These are phyloP conservation scores for Salpingus planirostris DNA, from an alignment of 2,888 invertebrate genomes.

Conservation along the genomic window DNA sequence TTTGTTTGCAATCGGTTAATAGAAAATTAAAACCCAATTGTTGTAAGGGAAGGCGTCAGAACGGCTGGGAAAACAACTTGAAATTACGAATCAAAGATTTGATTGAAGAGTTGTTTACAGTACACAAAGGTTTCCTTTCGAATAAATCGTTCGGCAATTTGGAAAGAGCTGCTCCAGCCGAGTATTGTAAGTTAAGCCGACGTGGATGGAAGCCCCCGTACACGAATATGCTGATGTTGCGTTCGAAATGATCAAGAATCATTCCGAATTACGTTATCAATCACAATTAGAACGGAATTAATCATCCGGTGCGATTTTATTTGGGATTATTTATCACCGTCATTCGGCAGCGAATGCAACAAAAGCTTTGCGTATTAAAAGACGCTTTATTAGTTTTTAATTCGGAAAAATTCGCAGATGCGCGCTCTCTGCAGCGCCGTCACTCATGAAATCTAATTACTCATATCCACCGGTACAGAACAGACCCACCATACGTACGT, in stretches of 20 bases:
- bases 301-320: constrained; percentile 13
- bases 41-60: constrained; percentile 14
- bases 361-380: constrained; percentile 13
- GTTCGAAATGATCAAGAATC: constrained; percentile 12
- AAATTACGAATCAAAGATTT: constrained; percentile 20
- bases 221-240: constrained; percentile 11
- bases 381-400: constrained; percentile 15
- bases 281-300: constrained; percentile 15
- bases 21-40: constrained; percentile 17
- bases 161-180: constrained; percentile 6
- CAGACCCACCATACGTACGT: too few relatives aligned
- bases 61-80: constrained; percentile 19
- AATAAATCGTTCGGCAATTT: constrained; percentile 16
- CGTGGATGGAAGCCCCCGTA: constrained; percentile 1
- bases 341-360: constrained; percentile 12
- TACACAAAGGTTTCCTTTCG: constrained; percentile 18
- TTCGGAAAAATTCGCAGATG: too few relatives aligned
- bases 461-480: too few relatives aligned
- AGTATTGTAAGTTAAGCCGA: constrained; percentile 8
- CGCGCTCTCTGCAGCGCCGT: too few relatives aligned
- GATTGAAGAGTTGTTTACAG: constrained; percentile 20
- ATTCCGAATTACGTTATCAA: constrained; percentile 14
- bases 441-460: too few relatives aligned
- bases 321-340: constrained; percentile 16
- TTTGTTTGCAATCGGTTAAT: constrained; percentile 7